Evolutionary conservation across 2,888 invertebrate species (phyloP).

Genomic region (Mystacides longicornis): DNA sequence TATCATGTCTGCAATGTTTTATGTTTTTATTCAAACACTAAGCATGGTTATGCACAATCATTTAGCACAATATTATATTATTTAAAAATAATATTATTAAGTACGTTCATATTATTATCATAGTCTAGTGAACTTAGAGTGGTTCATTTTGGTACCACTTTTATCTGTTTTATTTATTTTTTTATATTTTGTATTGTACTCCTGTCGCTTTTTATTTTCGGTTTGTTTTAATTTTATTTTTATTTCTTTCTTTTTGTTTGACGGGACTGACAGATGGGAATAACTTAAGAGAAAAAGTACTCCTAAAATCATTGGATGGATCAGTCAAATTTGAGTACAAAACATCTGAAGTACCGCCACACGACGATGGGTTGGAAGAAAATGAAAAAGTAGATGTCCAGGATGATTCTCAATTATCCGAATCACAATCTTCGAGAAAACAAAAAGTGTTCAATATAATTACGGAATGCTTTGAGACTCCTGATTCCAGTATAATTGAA

Average conservation of each 20-base stretch:
- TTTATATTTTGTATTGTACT: slow-evolving; percentile 4
- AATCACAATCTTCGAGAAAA: slow-evolving; percentile 6
- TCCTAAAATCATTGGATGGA: slow-evolving; percentile 14
- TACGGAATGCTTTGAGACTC: slow-evolving; percentile 24
- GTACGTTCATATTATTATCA: too few relatives aligned
- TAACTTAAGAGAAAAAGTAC: slow-evolving; percentile 7
- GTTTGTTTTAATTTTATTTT: slow-evolving; percentile 16
- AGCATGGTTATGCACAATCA: neutral
- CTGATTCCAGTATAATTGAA: slow-evolving; percentile 13
- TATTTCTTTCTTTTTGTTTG: slow-evolving; percentile 18
- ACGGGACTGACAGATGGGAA: slow-evolving; percentile 15
- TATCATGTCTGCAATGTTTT: too few relatives aligned
- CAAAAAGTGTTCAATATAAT: slow-evolving; percentile 22
- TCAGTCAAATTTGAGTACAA: slow-evolving; percentile 1
- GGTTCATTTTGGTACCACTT: neutral
- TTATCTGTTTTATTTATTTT: neutral
- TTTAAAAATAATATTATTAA: slow-evolving; percentile 5
- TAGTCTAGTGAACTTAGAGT: neutral
- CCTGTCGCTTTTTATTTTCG: slow-evolving; percentile 10
- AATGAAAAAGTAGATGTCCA: too few relatives aligned
- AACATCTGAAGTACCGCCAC: neutral
- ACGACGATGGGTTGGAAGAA: slow-evolving; percentile 2
- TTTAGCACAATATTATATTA: slow-evolving; percentile 2
- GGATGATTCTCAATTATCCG: neutral
- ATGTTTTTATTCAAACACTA: too few relatives aligned